These are phyloP conservation scores for Gallinago nigripennis DNA, from an alignment of 2,797 vertebrate genomes.

Conservation along the genomic window DNA sequence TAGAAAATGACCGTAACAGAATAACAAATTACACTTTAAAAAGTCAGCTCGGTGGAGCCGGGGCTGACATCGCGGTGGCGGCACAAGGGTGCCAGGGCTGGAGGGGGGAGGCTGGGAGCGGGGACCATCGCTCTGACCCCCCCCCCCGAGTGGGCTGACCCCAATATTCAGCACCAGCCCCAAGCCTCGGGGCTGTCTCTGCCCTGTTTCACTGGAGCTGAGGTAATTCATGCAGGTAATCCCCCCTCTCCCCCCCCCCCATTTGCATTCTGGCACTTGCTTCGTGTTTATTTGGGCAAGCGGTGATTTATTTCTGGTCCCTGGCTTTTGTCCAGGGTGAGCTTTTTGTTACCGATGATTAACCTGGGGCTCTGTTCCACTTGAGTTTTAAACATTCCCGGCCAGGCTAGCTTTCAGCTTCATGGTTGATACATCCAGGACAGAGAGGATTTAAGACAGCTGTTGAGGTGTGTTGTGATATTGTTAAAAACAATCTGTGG, in stretches of 20 bases:
- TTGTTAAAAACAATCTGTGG: conserved; percentile 13
- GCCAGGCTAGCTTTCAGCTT: background rate
- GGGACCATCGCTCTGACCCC: rapidly evolving
- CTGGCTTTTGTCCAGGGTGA: background rate
- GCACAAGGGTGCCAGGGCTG: background rate
- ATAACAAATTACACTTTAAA: conserved; percentile 25
- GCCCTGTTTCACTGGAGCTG: rapidly evolving
- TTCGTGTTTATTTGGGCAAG: background rate
- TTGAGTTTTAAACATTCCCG: background rate
- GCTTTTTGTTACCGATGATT: background rate
- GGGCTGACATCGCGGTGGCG: background rate
- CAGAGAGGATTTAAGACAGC: conserved; percentile 5
- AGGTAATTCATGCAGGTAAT: background rate
- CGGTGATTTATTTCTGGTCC: background rate
- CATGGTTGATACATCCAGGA: background rate
- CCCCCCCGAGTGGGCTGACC: background rate
- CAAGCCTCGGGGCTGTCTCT: background rate
- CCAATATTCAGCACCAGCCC: rapidly evolving
- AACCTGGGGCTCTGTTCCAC: background rate
- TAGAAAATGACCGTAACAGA: conserved; percentile 49
- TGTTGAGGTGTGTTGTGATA: background rate
- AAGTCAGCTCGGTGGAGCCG: background rate
- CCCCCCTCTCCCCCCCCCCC: rapidly evolving
- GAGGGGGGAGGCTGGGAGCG: rapidly evolving
- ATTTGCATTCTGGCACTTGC: background rate